phyloP scores from a whole-genome alignment of 2,113 vertebrate genomes.

The Aix galericulata region DNA sequence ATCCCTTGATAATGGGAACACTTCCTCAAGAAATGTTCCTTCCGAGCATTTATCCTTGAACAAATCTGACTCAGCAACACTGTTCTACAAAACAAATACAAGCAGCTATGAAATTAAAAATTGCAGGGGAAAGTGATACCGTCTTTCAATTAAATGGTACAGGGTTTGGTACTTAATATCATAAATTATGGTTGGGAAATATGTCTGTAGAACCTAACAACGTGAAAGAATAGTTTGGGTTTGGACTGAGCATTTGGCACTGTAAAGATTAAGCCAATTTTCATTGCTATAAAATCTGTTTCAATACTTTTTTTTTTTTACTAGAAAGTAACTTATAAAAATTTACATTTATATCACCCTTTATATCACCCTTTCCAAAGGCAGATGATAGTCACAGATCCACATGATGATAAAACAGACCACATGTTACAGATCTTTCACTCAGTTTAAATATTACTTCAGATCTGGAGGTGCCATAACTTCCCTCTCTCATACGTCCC shows the following conservation, averaged over 20 bases:
- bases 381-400: neutral
- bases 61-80: neutral
- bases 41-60: neutral
- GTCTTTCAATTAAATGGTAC: neutral
- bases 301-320: neutral
- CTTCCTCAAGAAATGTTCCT: neutral
- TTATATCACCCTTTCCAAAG: neutral
- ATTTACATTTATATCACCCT: neutral
- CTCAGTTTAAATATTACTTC: neutral
- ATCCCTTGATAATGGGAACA: neutral
- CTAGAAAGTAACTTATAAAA: neutral
- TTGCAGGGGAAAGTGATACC: neutral
- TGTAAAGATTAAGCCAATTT: neutral
- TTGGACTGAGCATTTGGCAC: neutral
- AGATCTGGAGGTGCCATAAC: neutral
- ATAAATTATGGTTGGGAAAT: neutral
- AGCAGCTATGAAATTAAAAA: neutral
- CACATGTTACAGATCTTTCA: neutral
- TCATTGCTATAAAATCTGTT: neutral
- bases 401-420: neutral
- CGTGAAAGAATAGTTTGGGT: neutral
- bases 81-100: neutral
- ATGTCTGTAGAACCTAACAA: neutral
- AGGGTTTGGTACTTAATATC: neutral
- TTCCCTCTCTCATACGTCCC: neutral